A percentile compares a stretch with the other conserved stretches of the same genome.
These are phyloP conservation scores for Cepphus grylle DNA, from an alignment of 2,113 vertebrate species.

Conservation along the genomic window DNA sequence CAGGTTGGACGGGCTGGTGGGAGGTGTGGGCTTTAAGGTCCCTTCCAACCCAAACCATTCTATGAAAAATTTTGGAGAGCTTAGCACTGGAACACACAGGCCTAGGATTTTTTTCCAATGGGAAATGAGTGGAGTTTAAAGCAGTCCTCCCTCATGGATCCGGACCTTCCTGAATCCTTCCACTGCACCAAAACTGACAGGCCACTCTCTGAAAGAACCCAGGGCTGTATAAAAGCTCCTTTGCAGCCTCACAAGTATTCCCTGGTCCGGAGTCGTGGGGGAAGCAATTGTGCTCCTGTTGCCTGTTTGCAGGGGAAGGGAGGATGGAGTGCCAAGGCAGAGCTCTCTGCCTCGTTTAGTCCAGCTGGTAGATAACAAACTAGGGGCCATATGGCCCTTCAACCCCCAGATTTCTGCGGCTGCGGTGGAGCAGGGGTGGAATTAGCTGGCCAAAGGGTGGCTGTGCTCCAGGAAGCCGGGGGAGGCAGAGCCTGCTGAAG, in stretches of 20 bases:
- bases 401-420: background rate
- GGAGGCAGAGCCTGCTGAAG: background rate
- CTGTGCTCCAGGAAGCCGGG: background rate
- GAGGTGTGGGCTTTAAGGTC: background rate
- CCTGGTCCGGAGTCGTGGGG: rapidly evolving
- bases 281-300: background rate
- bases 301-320: background rate
- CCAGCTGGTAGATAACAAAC: background rate
- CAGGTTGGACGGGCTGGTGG: background rate
- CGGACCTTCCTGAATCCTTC: background rate
- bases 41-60: background rate
- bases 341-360: background rate
- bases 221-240: background rate
- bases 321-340: background rate
- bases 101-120: background rate
- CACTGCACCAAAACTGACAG: background rate
- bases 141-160: background rate
- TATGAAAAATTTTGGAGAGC: background rate
- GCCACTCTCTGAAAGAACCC: background rate
- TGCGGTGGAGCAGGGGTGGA: background rate
- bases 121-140: background rate
- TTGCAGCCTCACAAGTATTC: background rate
- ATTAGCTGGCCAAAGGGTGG: background rate
- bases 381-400: background rate
- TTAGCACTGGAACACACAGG: background rate